Evolutionary conservation across 1,140 invertebrate genomes (phyloP).

Genomic region (Eufriesea mexicana): DNA sequence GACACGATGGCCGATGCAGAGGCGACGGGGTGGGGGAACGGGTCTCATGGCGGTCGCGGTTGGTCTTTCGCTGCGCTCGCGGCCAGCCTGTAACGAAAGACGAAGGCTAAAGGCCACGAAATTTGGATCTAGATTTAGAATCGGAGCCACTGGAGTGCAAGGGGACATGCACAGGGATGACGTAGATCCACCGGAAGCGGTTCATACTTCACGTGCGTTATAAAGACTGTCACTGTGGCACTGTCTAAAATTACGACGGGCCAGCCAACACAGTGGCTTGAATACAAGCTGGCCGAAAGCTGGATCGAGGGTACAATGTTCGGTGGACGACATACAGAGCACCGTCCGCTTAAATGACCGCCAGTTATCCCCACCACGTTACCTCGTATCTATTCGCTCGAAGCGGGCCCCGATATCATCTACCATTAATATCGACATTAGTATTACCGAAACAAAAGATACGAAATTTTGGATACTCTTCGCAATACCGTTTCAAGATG

Average conservation of each 20-base stretch:
- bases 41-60: neutral
- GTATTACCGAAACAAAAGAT: too few species aligned
- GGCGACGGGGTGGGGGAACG: neutral
- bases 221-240: slow-evolving; percentile 70
- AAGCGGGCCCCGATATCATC: too few species aligned
- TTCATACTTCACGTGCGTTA: slow-evolving; percentile 71
- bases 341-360: too few species aligned
- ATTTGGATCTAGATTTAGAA: slow-evolving; percentile 69
- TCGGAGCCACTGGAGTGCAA: slow-evolving; percentile 67
- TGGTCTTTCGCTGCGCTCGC: slow-evolving; percentile 22
- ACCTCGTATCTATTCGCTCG: too few species aligned
- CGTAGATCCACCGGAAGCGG: slow-evolving; percentile 70
- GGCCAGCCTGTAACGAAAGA: slow-evolving; percentile 41
- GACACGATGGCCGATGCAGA: too few species aligned
- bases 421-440: too few species aligned
- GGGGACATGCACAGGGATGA: slow-evolving; percentile 65
- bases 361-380: too few species aligned
- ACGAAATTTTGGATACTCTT: too few species aligned
- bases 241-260: slow-evolving; percentile 69
- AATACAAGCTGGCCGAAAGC: slow-evolving; percentile 28
- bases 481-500: too few species aligned
- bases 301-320: slow-evolving; percentile 37
- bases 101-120: slow-evolving; percentile 67
- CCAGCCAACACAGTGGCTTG: slow-evolving; percentile 55
- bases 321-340: neutral